Percentiles rank a stretch among this genome's conserved stretches.
phyloP scores from a whole-genome alignment of 2,113 vertebrate genomes.

The Bujurquina vittata region DNA sequence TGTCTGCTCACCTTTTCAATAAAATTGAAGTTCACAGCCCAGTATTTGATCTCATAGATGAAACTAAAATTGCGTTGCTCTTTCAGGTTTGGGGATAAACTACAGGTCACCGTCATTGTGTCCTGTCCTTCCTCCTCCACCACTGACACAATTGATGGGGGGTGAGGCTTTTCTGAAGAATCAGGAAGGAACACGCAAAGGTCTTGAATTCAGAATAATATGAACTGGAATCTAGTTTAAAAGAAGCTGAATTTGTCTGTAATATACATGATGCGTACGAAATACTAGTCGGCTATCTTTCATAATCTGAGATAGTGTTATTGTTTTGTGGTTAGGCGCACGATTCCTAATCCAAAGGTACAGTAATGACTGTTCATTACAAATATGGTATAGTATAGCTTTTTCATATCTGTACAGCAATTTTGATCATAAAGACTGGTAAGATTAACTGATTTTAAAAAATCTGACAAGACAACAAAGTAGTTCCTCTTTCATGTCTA shows the following conservation, averaged over 20 bases:
- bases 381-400: background rate
- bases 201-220: background rate
- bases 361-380: background rate
- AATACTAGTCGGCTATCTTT: background rate
- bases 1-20: background rate
- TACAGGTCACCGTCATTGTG: background rate
- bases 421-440: background rate
- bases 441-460: background rate
- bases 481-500: background rate
- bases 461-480: background rate
- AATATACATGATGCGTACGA: background rate
- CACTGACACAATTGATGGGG: fast-evolving
- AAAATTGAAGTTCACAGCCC: background rate
- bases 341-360: background rate
- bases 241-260: background rate
- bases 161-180: background rate
- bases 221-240: too few relatives aligned
- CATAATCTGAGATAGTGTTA: background rate
- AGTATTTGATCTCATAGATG: background rate
- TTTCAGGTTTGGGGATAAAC: background rate
- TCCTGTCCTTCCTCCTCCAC: background rate
- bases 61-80: background rate
- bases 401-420: background rate
- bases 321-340: background rate
- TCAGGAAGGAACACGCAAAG: background rate